A percentile compares a stretch with the other conserved stretches of the same genome.
Evolutionary conservation across 2,888 invertebrate genomes (phyloP).

Genomic region (Lysandra coridon): DNA sequence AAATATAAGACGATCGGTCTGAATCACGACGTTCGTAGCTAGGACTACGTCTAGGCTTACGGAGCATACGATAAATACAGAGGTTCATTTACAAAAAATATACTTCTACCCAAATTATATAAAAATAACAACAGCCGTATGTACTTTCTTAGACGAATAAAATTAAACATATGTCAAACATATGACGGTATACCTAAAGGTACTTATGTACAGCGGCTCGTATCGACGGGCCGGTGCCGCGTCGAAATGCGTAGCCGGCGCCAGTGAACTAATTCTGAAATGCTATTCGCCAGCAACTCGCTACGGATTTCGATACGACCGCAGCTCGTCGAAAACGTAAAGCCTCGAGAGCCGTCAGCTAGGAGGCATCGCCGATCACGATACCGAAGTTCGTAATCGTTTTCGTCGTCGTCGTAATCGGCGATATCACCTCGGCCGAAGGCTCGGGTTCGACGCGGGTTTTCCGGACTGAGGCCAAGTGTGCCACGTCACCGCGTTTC

Average conservation of each 20-base stretch:
- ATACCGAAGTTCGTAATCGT: not conserved
- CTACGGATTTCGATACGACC: not conserved
- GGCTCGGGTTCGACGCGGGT: conserved; percentile 58
- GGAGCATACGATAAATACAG: conserved; percentile 79
- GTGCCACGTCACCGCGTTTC: conserved; percentile 66
- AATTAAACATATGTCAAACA: conserved; percentile 80
- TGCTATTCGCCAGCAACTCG: not conserved
- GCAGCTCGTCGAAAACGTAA: conserved; percentile 53
- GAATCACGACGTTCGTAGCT: conserved; percentile 78
- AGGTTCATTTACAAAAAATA: conserved; percentile 79
- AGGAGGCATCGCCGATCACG: not conserved
- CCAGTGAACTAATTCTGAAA: not conserved
- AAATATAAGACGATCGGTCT: conserved; percentile 66
- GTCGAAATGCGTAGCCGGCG: not conserved
- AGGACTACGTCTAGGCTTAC: conserved; percentile 71
- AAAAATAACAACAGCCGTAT: conserved; percentile 81
- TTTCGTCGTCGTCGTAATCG: not conserved
- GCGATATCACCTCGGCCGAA: not conserved
- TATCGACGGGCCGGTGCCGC: not conserved
- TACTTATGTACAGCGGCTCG: conserved; percentile 65
- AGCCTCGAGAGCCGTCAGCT: conserved; percentile 51
- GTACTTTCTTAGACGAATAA: conserved; percentile 81
- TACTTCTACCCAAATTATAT: conserved; percentile 80
- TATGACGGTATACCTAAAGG: conserved; percentile 79
- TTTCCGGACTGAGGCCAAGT: conserved; percentile 13